Evolutionary conservation across 1,140 invertebrate species (phyloP), one percentile per base, ranked within the genome.

Genomic region (Hormaphis cornu): DNA sequence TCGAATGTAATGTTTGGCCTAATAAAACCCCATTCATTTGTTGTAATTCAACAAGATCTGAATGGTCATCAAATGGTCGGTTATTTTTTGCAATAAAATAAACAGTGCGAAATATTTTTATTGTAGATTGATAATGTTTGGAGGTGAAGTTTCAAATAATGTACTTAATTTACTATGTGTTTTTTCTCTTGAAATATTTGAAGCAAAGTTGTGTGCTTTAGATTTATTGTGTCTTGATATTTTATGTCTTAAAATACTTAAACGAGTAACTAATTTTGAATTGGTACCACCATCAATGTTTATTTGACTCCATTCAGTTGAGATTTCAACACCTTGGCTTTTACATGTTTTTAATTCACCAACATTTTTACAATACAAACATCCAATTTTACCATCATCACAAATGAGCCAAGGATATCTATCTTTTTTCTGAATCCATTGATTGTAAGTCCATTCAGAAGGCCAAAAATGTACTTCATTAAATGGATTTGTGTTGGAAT

Each of bases 81-180:
- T 59, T 59, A 26, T 52, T 59, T 59, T 59, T 59, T 42, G 35
- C n/a, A 42, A 59, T 59, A 59, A 37, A 59, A 40, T 59, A 59
- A 40, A 37, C 56, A 7, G 35, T 59, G 2, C 20, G 22, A 59
- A 58, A 52, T 2, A 52, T 8, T 52, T 52, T 52, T 8, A 42
- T 37, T 40, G 20, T 59, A 58, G 18, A 24, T 26, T 58, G 35
- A 52, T 28, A 58, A 58, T 22, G 14, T 40, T 42, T 58, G 22
- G 4, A 42, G 12, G 8, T 42, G 20, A 24, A 37, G 30, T 58
- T 42, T 58, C 30, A 58, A 58, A 42, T 24, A 4, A 24, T 26
- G 6, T 26, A 8, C 20, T 58, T 58, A 58, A 37, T 24, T 12
- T 42, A 37, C 3, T 37, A 22, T 20, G 35, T 16, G 18, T 40